Base-by-base conservation (phyloP, 2,888 invertebrate species). In the Drosophila falleni region DNA sequence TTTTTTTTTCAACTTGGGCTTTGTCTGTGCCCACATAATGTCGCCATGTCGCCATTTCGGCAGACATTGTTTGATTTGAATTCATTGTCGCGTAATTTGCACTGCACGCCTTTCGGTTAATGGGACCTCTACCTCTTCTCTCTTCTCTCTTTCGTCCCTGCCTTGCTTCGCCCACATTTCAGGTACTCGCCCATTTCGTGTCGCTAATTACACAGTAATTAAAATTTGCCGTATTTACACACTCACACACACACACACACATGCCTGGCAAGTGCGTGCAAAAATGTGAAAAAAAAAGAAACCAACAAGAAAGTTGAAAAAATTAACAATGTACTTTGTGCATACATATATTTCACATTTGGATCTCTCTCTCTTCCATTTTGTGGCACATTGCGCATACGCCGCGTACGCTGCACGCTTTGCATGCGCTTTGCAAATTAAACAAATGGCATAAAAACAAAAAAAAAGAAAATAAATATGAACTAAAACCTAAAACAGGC, bases 171-270 rank as follows among this genome's bases (percentile, higher is more conserved):
- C 73, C 71, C 61, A 55, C 62, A 78, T 66, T 71, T 67, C 75
- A 77, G 80, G 80, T 66, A 63, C 64, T 71, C 51, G 49, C 64
- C 64, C 71, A 51, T 74, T 68, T 70, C 89, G 87, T 90, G 89
- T 77, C 78, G 81, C 83, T 88, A 90, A 89, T 90, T 89, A 89
- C 87, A 86, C 77, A 75, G 90, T 90, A 90, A 90, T 89, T 89
- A 89, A 89, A 90, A 89, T 89, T 71, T 23, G 69, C 83, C 75
- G 74, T 88, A 86, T 88, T 88, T 86, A 73, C 83, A 69, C 67
- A 74, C 81, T 50, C 73, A 63, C 56, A 23, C 47, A 29, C 60
- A 23, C 60, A 23, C 37, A 37, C 65, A 39, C 37, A 37, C 65
- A 72, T 44, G 15, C 31, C 5, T 29, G 29, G 33, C 33, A 69